Conservation (phyloP, 2,888 invertebrate species). For the Cabera pusaria region DNA sequence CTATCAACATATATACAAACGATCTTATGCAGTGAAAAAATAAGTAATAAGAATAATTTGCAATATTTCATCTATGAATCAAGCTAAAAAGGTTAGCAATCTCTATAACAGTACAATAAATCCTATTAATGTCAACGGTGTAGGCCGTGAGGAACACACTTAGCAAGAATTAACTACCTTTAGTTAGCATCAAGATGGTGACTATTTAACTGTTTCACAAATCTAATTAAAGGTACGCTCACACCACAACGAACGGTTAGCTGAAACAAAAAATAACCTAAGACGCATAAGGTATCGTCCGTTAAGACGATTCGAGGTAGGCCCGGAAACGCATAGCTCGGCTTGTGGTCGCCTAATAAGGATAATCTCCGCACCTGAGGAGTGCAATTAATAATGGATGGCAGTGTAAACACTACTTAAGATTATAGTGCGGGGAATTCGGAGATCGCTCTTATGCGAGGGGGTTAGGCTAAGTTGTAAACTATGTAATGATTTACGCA, state of each 20-base stretch:
- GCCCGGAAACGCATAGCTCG: constrained; percentile 52
- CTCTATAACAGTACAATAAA: too few species aligned
- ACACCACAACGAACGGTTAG: constrained; percentile 6
- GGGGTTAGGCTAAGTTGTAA: constrained; percentile 10
- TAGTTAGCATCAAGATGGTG: too few species aligned
- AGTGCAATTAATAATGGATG: constrained; percentile 80
- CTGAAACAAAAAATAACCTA: constrained; percentile 15
- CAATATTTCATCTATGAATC: too few species aligned
- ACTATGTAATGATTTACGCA: too few species aligned
- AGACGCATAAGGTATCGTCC: constrained; percentile 25
- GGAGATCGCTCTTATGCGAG: constrained; percentile 37
- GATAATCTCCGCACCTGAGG: constrained; percentile 77
- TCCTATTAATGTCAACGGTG: too few species aligned
- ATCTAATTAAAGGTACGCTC: neutral
- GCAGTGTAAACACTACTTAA: constrained; percentile 53
- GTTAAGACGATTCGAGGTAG: constrained; percentile 29
- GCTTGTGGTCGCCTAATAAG: constrained; percentile 73
- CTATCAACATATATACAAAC: too few species aligned
- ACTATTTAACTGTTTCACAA: too few species aligned
- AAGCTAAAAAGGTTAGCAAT: too few species aligned
- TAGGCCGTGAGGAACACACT: too few species aligned
- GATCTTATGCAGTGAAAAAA: too few species aligned
- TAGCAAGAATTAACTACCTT: too few species aligned
- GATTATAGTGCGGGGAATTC: constrained; percentile 51
- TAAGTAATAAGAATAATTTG: too few species aligned